Base-by-base conservation (phyloP, 2,113 vertebrate species). In the Salvelinus sp. region DNA sequence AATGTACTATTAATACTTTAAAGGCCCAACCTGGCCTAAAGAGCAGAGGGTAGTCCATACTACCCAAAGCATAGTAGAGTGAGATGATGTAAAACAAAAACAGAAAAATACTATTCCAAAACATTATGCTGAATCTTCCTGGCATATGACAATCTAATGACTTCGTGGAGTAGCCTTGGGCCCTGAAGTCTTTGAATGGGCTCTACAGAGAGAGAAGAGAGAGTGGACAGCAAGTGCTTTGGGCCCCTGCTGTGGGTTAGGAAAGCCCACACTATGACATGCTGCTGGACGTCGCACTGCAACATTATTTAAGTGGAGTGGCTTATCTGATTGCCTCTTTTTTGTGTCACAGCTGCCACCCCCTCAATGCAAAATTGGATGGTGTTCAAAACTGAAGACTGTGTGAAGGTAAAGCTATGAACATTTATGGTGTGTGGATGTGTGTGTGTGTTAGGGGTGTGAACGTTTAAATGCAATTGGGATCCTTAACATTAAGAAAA, bases 381-480 rank as follows among this genome's bases (percentile, higher is more conserved):
- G 87, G 83, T 87, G 87, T 88, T 88, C 85, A 87, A 88, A 84
- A 87, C 83, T 75, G 87, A 78, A 82, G 87, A 85, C 79, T 75
- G 69, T 83, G 87, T 86, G 85, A 85, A 88, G 85, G 87, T 87
- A 83, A 77, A 76, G 57, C 28, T 20, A 44, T 20, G 58, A 62
- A 62, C 58, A 62, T 62, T 1, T 22, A 62, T 62, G n/a, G 1
- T 62, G 58, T 62, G 58, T 68, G 28, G 18, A 6, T 68, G 66
- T 62, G 57, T 58, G 57, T 58, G 57, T 60, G 58, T 68, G 66
- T 33, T 33, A 18, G 18, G 9, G 14, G 30, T 38, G 60, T 72
- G 54, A 68, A 57, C 62, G 27, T n/a, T 22, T 18, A 54, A 54
- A 44, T 44, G 38, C 38, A 44, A 44, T 33, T 33, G 33, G 33